Conservation (phyloP, 1,140 invertebrate genomes). For the Heliothis subflexa region DNA sequence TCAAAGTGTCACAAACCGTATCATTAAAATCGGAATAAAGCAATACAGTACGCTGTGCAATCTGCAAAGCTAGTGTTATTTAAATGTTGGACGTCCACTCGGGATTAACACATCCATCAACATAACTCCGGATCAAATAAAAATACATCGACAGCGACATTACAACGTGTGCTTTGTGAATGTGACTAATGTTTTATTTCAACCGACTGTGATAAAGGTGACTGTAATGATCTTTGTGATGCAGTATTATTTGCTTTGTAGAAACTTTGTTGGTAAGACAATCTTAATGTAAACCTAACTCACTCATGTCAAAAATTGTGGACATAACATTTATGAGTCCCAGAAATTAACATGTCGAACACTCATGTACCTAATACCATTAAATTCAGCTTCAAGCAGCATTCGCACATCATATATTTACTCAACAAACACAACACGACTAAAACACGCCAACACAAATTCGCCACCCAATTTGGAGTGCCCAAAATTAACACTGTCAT, state of each 20-base stretch:
- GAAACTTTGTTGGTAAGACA: too few relatives aligned
- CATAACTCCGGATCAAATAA: neutral
- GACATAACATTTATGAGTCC: too few relatives aligned
- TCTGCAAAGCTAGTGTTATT: conserved; percentile 26
- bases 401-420: neutral
- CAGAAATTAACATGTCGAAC: too few relatives aligned
- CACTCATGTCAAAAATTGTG: too few relatives aligned
- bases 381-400: too few relatives aligned
- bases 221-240: neutral
- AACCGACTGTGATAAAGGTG: neutral
- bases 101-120: conserved; percentile 28
- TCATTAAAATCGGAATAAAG: conserved; percentile 5
- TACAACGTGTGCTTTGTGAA: neutral
- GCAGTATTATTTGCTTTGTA: too few relatives aligned
- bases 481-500: conserved; percentile 28
- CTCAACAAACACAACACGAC: neutral
- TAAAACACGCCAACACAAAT: neutral
- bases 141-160: conserved; percentile 9
- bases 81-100: conserved; percentile 11
- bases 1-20: neutral
- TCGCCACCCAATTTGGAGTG: neutral
- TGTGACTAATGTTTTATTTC: neutral
- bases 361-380: too few relatives aligned
- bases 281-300: too few relatives aligned
- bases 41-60: neutral